Evolutionary conservation across 1,140 invertebrate genomes (phyloP).

Genomic region (Phthorimaea operculella): DNA sequence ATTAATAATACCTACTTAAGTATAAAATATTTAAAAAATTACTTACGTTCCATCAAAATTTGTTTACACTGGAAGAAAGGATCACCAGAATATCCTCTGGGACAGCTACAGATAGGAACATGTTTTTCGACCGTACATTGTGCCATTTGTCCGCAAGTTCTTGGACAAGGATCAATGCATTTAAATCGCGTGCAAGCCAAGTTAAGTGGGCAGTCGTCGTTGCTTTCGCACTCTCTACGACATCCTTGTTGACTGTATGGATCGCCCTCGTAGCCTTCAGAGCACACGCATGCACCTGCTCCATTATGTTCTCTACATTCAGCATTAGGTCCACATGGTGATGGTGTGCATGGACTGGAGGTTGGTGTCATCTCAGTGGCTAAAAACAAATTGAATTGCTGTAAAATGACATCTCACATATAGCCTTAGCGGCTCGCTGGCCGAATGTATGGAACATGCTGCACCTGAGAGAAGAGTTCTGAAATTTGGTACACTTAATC

Average conservation of each 20-base stretch:
- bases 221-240: slow-evolving; percentile 80
- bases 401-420: too few species aligned
- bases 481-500: too few species aligned
- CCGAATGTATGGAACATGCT: too few species aligned
- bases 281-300: slow-evolving; percentile 76
- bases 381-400: slow-evolving; percentile 23
- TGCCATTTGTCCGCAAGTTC: slow-evolving; percentile 78
- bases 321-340: slow-evolving; percentile 77
- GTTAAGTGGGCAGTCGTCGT: slow-evolving; percentile 76
- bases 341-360: slow-evolving; percentile 73
- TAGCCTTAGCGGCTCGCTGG: too few species aligned
- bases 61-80: slow-evolving; percentile 81
- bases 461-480: too few species aligned
- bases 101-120: slow-evolving; percentile 81
- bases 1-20: too few species aligned
- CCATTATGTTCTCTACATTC: slow-evolving; percentile 75
- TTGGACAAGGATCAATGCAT: slow-evolving; percentile 81
- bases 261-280: slow-evolving; percentile 76
- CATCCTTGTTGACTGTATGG: slow-evolving; percentile 75
- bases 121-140: slow-evolving; percentile 80
- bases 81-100: slow-evolving; percentile 79
- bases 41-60: slow-evolving; percentile 68
- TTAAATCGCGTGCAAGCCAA: slow-evolving; percentile 80
- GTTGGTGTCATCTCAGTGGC: slow-evolving; percentile 61
- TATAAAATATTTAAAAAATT: background rate